Conservation (phyloP, 2,888 invertebrate genomes). For the Fragum whitleyi region DNA sequence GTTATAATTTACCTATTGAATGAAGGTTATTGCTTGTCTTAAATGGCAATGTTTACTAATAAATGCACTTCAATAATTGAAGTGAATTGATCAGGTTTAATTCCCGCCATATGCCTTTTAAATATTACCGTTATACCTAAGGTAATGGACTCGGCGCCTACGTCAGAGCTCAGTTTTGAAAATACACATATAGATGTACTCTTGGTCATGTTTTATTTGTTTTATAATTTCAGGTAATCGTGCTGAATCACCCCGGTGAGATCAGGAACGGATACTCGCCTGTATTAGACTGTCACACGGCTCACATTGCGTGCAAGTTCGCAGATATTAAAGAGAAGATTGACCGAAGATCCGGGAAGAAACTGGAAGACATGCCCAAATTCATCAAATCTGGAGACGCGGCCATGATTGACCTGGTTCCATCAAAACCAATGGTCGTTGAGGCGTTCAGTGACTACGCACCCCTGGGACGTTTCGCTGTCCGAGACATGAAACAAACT, state of each 20-base stretch:
- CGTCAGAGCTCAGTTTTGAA: no score
- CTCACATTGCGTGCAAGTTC: constrained; percentile 99
- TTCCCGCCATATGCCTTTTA: no score
- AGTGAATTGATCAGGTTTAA: no score
- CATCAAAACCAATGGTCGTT: constrained; percentile 98
- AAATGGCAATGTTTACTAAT: no score
- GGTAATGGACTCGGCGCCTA: no score
- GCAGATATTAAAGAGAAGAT: constrained; percentile 99
- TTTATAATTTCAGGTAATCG: constrained; percentile 93
- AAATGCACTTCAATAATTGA: no score
- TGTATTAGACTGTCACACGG: constrained; percentile 99
- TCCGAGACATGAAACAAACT: constrained; percentile 99
- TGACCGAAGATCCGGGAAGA: constrained; percentile 97
- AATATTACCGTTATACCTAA: no score
- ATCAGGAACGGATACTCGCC: constrained; percentile 99
- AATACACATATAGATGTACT: no score
- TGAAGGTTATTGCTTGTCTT: no score
- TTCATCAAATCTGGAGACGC: constrained; percentile 98
- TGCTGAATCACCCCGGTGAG: constrained; percentile 99
- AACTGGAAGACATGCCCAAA: constrained; percentile 90
- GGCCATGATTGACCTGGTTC: constrained; percentile 96
- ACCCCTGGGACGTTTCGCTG: constrained; percentile 98
- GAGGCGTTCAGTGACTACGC: constrained; percentile 99
- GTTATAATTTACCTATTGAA: no score
- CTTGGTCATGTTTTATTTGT: no score